Conservation (phyloP, 2,113 vertebrate species). For the Butorides virescens region DNA sequence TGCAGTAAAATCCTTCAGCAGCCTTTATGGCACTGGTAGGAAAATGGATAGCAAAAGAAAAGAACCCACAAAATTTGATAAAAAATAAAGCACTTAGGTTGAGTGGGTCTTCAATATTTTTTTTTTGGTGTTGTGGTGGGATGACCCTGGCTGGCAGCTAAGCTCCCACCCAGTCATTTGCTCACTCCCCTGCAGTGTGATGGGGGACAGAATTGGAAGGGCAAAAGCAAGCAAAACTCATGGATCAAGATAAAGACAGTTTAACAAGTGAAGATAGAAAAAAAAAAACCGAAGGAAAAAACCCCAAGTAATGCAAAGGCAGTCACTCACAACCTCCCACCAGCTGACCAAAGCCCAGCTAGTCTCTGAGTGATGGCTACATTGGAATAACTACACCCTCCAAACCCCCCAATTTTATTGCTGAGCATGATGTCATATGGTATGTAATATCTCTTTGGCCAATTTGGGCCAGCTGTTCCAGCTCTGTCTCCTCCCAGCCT, state of each 20-base stretch:
- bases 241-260: not conserved
- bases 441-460: not conserved
- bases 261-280: not conserved
- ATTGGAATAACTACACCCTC: not conserved
- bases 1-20: not conserved
- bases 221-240: not conserved
- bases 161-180: not conserved
- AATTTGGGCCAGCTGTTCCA: not conserved
- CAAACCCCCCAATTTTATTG: accelerated
- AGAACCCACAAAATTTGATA: not conserved
- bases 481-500: not conserved
- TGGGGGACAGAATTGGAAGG: not conserved
- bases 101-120: not conserved
- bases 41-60: not conserved
- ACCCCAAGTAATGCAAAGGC: not conserved
- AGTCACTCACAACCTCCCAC: not conserved
- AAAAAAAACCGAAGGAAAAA: not conserved
- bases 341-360: not conserved
- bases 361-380: not conserved
- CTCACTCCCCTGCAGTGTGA: not conserved
- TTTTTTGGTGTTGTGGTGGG: not conserved
- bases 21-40: not conserved
- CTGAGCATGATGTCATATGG: not conserved
- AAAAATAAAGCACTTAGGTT: not conserved
- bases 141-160: not conserved